phyloP scores from a whole-genome alignment of 2,113 vertebrate species.

The Dermatemys mawii region DNA sequence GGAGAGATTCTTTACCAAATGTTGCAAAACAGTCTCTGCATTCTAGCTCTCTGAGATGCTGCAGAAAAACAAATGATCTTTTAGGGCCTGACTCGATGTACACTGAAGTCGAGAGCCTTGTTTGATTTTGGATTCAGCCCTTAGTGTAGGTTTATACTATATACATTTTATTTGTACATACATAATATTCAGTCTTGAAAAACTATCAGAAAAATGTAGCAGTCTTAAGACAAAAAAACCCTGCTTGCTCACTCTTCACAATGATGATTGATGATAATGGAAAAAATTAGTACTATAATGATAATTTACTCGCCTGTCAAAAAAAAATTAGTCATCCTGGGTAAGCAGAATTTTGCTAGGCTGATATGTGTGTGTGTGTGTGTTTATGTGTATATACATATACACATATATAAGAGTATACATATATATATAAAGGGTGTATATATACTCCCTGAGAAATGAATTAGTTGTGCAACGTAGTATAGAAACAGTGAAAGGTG shows the following conservation, averaged over 20 bases:
- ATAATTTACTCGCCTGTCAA: constrained; percentile 65
- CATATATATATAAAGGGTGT: neutral
- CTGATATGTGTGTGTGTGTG: neutral
- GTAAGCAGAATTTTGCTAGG: neutral
- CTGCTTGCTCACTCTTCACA: constrained; percentile 40
- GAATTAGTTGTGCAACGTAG: neutral
- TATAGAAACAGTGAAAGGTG: neutral
- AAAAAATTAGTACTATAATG: constrained; percentile 56
- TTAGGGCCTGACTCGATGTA: constrained; percentile 52
- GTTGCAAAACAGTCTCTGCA: constrained; percentile 1
- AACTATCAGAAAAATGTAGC: constrained; percentile 33
- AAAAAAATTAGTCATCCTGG: constrained; percentile 43
- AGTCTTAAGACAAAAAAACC: constrained; percentile 49
- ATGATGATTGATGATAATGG: constrained; percentile 62
- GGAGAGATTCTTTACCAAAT: constrained; percentile 41
- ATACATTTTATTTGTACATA: constrained; percentile 40
- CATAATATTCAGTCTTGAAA: constrained; percentile 58
- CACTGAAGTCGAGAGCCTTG: constrained; percentile 15
- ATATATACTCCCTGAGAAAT: neutral
- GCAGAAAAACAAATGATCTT: constrained; percentile 49
- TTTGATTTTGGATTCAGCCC: neutral
- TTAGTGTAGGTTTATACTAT: neutral
- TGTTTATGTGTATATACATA: neutral
- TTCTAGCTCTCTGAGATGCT: constrained; percentile 34
- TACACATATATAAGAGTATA: neutral